These are phyloP conservation scores for Emydoidea blandingii DNA, from an alignment of 2,797 vertebrate genomes.

Conservation along the genomic window DNA sequence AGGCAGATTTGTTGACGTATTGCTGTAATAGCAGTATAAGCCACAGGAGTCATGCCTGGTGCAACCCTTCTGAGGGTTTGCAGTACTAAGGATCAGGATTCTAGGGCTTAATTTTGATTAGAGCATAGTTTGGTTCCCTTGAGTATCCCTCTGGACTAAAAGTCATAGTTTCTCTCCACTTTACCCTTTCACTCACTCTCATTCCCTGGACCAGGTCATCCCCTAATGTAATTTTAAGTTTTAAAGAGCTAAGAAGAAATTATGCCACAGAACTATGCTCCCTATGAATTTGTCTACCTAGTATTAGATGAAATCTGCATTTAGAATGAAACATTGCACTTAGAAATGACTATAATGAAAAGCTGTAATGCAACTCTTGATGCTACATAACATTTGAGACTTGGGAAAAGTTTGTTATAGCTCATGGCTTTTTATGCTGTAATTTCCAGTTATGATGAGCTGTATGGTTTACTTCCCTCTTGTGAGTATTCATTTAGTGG, in stretches of 20 bases:
- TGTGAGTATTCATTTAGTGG: not conserved
- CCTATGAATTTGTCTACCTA: not conserved
- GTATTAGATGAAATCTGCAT: not conserved
- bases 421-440: not conserved
- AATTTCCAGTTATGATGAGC: not conserved
- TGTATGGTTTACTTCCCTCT: not conserved
- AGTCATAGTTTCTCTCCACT: not conserved
- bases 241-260: not conserved
- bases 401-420: not conserved
- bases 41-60: not conserved
- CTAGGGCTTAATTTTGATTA: constrained; percentile 3
- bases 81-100: not conserved
- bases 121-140: not conserved
- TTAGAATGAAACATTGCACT: not conserved
- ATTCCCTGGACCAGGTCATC: not conserved
- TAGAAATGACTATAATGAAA: not conserved
- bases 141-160: not conserved
- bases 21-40: constrained; percentile 28
- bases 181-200: not conserved
- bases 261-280: not conserved
- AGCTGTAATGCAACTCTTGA: not conserved
- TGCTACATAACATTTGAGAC: not conserved
- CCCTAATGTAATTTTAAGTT: not conserved
- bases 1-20: constrained; percentile 31
- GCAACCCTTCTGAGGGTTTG: not conserved